Base-by-base conservation (phyloP, 2,113 vertebrate genomes). In the Balaeniceps rex region DNA sequence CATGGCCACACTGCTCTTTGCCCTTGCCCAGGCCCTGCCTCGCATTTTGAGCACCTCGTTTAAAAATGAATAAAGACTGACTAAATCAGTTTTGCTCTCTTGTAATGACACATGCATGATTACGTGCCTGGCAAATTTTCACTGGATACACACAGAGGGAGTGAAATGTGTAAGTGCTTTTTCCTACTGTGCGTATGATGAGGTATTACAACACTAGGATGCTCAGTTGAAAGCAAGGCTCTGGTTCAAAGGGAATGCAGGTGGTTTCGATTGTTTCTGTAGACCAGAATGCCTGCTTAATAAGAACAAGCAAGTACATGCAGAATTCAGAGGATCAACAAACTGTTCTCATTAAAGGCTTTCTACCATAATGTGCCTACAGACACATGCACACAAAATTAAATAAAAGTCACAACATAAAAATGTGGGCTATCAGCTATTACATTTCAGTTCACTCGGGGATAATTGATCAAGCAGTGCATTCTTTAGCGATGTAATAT, bases 151-250 rank as follows among this genome's bases (percentile, higher is more conserved):
- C 84, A 91, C 71, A 69, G 91, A 90, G 91, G 93, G 95, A 97
- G 78, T 3, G 17, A 97, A 97, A 96, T 83, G 87, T 97, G 88
- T 54, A 69, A 91, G 84, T 80, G 58, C 55, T 95, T 95, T 95
- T 93, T 94, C 96, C 95, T 95, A 94, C 94, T 96, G 95, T 97
- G 95, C n/a, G 0, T 80, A 61, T 95, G 95, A 97, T 94, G 96
- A 96, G 85, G 91, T 94, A 97, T 97, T 96, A 94, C 81, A 95
- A 44, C 83, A 91, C 11, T 7, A 91, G 87, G 95, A 94, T 77
- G 75, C 71, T 94, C 91, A 86, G 87, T 51, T 95, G 84, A 97
- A 94, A 93, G 89, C 83, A 95, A 93, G 78, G 87, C 93, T 95
- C 78, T 4, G 33, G 75, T 95, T 96, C 96, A 97, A 97, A 97